phyloP scores from a whole-genome alignment of 1,140 invertebrate species.

The Cyphomyrmex costatus region DNA sequence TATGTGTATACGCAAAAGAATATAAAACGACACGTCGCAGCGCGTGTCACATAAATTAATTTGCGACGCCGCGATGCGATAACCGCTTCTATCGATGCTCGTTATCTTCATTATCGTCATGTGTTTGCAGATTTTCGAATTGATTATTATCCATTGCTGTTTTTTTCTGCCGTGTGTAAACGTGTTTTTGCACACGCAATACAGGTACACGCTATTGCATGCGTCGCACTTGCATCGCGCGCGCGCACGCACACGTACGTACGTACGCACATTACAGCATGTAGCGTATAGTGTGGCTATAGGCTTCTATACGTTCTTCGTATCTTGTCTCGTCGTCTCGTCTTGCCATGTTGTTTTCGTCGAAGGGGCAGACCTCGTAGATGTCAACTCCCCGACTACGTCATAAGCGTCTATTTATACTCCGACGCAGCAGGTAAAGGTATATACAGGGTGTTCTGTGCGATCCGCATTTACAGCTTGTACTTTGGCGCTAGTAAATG shows the following conservation, averaged over 20 bases:
- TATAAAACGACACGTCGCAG: constrained; percentile 20
- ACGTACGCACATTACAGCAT: neutral
- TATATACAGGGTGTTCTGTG: constrained; percentile 50
- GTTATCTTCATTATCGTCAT: constrained; percentile 31
- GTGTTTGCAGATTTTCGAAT: constrained; percentile 34
- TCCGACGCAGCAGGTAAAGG: constrained; percentile 27
- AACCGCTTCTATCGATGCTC: neutral
- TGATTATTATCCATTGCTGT: constrained; percentile 4
- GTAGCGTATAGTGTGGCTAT: neutral
- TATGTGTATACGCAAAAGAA: constrained; percentile 3
- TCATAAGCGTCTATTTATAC: constrained; percentile 68
- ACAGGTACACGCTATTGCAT: neutral
- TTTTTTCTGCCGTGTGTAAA: neutral
- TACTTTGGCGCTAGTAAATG: constrained; percentile 1
- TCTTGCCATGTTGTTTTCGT: constrained; percentile 63
- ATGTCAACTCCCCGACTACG: constrained; percentile 57
- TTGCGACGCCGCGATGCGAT: constrained; percentile 4
- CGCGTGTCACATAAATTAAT: neutral
- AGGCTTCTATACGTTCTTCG: constrained; percentile 11
- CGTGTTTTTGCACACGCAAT: constrained; percentile 18
- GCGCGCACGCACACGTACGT: neutral
- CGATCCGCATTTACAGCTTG: constrained; percentile 9
- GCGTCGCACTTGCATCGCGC: neutral
- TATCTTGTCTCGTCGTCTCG: constrained; percentile 53
- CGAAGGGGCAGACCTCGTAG: constrained; percentile 67